Conservation (phyloP, 2,797 vertebrate genomes). For the Fistularia tabacaria region DNA sequence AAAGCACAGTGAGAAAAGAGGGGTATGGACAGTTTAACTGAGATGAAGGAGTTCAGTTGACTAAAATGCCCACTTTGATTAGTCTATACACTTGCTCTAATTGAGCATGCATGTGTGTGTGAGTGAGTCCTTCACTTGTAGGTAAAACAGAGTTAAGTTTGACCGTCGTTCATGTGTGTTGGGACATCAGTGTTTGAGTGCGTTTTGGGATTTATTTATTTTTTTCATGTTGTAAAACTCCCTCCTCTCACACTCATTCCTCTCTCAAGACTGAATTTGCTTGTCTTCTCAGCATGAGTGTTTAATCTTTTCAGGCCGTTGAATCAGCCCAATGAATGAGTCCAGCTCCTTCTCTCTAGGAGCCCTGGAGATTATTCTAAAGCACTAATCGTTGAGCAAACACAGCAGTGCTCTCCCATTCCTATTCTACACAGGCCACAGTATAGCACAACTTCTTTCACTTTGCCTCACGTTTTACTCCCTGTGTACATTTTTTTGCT, state of each 20-base stretch:
- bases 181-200: slow-evolving; percentile 46
- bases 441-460: slow-evolving; percentile 86
- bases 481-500: slow-evolving; percentile 65
- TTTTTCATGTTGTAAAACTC: slow-evolving; percentile 53
- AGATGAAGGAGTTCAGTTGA: slow-evolving; percentile 75
- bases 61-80: slow-evolving; percentile 73
- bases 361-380: slow-evolving; percentile 99
- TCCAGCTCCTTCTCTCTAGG: slow-evolving; percentile 94
- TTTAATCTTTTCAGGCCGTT: slow-evolving; percentile 99
- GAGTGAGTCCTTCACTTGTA: slow-evolving; percentile 46
- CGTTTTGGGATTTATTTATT: slow-evolving; percentile 49
- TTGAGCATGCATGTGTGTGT: slow-evolving; percentile 68
- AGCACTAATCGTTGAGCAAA: slow-evolving; percentile 99
- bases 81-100: slow-evolving; percentile 74
- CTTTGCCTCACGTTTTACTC: slow-evolving; percentile 61
- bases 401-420: slow-evolving; percentile 97
- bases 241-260: slow-evolving; percentile 85
- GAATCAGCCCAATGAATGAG: slow-evolving; percentile 98
- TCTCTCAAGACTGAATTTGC: slow-evolving; percentile 95
- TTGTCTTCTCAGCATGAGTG: slow-evolving; percentile 99
- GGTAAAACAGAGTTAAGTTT: slow-evolving; percentile 43
- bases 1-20: slow-evolving; percentile 69
- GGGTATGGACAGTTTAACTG: slow-evolving; percentile 69
- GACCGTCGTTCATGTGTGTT: slow-evolving; percentile 56
- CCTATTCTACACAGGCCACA: slow-evolving; percentile 92